Conservation (phyloP, 2,797 vertebrate species). For the Zalophus californianus region DNA sequence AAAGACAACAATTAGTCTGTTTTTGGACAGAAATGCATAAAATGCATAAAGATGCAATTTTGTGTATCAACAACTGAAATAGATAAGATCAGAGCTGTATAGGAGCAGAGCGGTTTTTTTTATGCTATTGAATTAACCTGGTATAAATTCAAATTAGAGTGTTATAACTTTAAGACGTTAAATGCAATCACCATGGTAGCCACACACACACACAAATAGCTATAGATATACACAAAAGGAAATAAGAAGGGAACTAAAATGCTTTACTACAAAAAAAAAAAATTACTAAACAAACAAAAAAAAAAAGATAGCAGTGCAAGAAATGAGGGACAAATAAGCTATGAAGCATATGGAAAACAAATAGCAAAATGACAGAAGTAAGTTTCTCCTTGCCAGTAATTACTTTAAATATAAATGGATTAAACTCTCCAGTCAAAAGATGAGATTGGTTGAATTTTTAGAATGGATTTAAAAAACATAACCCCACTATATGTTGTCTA, state of each 20-base stretch:
- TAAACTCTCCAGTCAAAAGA: not conserved
- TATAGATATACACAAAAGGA: not conserved
- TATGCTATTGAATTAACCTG: slow-evolving; percentile 20
- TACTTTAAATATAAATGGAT: not conserved
- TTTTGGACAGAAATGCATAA: not conserved
- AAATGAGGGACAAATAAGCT: not conserved
- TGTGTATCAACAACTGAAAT: not conserved
- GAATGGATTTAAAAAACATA: not conserved
- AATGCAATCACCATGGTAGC: slow-evolving; percentile 53
- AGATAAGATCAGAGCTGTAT: not conserved
- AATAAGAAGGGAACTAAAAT: slow-evolving; percentile 25
- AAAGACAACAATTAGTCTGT: not conserved
- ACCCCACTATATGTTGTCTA: not conserved
- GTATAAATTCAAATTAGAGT: slow-evolving; percentile 41
- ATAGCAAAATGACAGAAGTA: not conserved
- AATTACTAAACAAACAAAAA: not conserved
- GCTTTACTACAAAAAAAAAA: not conserved
- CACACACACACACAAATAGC: not conserved
- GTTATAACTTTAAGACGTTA: slow-evolving; percentile 39
- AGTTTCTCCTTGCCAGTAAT: not conserved
- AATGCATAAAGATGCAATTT: not conserved
- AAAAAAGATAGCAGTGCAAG: not conserved
- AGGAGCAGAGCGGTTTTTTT: not conserved
- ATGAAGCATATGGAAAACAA: not conserved
- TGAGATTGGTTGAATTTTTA: not conserved